These are phyloP conservation scores for Drosophila dunni DNA, from an alignment of 1,140 invertebrate species.

Conservation along the genomic window DNA sequence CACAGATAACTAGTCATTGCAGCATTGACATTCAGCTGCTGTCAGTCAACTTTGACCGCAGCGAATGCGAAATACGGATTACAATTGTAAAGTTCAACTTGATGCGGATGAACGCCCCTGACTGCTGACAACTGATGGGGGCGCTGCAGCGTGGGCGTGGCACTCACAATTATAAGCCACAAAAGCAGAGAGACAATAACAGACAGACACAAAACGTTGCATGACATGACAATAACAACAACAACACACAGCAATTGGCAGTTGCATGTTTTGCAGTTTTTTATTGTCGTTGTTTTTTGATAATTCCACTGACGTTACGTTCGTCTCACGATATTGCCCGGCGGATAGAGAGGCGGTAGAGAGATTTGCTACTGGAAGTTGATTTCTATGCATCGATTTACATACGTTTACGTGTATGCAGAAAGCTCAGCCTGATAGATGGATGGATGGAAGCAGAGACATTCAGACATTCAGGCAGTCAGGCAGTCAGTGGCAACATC, in stretches of 20 bases:
- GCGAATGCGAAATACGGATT: conserved; percentile 47
- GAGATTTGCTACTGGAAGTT: conserved; percentile 49
- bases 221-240: conserved; percentile 61
- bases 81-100: conserved; percentile 52
- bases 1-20: conserved; percentile 3
- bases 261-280: conserved; percentile 71
- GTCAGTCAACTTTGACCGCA: conserved; percentile 79
- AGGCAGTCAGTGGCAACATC: conserved; percentile 20
- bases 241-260: conserved; percentile 31
- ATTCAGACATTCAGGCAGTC: conserved; percentile 56
- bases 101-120: conserved; percentile 68
- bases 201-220: conserved; percentile 62
- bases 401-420: conserved; percentile 42
- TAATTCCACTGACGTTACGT: conserved; percentile 39
- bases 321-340: conserved; percentile 35
- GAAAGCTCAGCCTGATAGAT: conserved; percentile 47
- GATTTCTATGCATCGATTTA: conserved; percentile 70
- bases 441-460: conserved; percentile 25
- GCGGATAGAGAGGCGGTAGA: conserved; percentile 9
- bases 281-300: conserved; percentile 43
- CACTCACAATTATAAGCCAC: conserved; percentile 65
- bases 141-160: conserved; percentile 6
- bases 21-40: conserved; percentile 64
- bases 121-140: conserved; percentile 23
- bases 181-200: conserved; percentile 38